Evolutionary conservation across 1,140 invertebrate species (phyloP).

Genomic region (Tetranychus urticae): DNA sequence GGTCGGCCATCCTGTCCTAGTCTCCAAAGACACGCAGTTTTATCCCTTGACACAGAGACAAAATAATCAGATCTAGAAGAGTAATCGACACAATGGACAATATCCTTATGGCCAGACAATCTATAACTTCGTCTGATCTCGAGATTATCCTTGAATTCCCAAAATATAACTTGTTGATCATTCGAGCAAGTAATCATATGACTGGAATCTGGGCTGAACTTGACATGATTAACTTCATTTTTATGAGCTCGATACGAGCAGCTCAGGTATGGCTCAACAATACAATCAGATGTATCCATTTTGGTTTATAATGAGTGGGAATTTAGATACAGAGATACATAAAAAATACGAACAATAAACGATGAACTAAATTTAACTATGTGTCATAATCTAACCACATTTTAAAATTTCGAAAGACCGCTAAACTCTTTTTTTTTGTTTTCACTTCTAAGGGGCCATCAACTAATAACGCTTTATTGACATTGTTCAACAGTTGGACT

Average conservation of each 20-base stretch:
- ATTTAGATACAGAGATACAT: too few species aligned
- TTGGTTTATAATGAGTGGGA: too few species aligned
- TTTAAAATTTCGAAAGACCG: too few species aligned
- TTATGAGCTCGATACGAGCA: not conserved
- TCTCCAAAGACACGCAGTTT: slow-evolving; percentile 59
- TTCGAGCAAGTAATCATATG: not conserved
- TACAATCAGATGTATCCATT: too few species aligned
- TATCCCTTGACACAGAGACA: slow-evolving; percentile 54
- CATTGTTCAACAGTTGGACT: too few species aligned
- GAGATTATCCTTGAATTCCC: not conserved
- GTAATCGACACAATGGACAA: not conserved
- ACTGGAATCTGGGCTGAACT: not conserved
- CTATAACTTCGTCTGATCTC: not conserved
- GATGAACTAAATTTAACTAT: too few species aligned
- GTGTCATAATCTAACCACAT: too few species aligned
- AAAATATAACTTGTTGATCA: not conserved
- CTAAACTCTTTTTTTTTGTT: too few species aligned
- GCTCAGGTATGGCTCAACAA: not conserved
- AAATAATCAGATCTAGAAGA: slow-evolving; percentile 42
- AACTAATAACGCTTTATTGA: too few species aligned
- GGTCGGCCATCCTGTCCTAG: slow-evolving; percentile 35
- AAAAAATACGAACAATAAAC: too few species aligned
- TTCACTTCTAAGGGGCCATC: too few species aligned
- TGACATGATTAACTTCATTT: not conserved
- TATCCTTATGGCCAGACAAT: not conserved